phyloP scores from a whole-genome alignment of 1,140 invertebrate genomes.

The Oncopeltus fasciatus region DNA sequence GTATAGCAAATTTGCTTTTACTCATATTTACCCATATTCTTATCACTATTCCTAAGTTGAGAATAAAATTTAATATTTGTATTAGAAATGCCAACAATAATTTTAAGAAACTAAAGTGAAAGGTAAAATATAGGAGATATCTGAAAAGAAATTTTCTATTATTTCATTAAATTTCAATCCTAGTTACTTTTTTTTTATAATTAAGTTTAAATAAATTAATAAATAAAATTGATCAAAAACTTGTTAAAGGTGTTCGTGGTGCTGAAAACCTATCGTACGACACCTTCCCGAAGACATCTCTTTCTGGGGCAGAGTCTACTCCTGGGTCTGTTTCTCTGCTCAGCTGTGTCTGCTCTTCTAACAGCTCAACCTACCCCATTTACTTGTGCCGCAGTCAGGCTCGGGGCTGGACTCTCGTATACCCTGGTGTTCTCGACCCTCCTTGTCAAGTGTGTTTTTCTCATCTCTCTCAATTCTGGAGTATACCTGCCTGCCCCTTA shows the following conservation, averaged over 20 bases:
- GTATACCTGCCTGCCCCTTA: conserved; percentile 87
- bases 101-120: neutral
- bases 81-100: no score
- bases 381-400: conserved; percentile 68
- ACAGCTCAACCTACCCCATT: conserved; percentile 61
- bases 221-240: no score
- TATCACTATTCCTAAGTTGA: no score
- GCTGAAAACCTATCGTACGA: conserved; percentile 48
- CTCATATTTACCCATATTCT: no score
- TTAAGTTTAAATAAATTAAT: neutral
- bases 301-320: conserved; percentile 83
- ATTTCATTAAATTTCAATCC: neutral
- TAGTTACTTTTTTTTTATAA: neutral
- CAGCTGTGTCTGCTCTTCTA: conserved; percentile 62
- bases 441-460: conserved; percentile 84
- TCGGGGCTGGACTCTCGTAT: conserved; percentile 73
- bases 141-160: neutral
- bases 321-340: conserved; percentile 69
- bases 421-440: conserved; percentile 81
- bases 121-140: neutral
- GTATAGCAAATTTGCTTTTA: no score
- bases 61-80: no score
- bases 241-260: conserved; percentile 25
- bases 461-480: conserved; percentile 77
- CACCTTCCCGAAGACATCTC: conserved; percentile 67